These are phyloP conservation scores for Eclectus roratus DNA, from an alignment of 2,113 vertebrate species.

Conservation along the genomic window DNA sequence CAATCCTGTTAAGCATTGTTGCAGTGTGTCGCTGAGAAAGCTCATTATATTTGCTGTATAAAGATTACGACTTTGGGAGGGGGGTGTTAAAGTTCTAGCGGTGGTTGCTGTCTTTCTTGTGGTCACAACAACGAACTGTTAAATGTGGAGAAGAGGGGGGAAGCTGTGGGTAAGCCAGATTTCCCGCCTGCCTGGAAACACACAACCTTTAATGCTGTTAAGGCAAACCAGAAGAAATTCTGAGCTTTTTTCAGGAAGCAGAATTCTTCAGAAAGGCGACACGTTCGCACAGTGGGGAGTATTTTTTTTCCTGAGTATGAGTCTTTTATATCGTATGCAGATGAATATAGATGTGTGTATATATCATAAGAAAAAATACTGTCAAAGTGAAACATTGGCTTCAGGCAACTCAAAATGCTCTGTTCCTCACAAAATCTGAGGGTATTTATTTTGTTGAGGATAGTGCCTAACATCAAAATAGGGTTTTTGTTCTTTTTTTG, in stretches of 20 bases:
- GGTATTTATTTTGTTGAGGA: background rate
- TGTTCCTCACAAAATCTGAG: background rate
- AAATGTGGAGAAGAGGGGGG: background rate
- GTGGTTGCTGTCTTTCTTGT: background rate
- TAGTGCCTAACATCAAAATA: background rate
- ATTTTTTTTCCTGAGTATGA: background rate
- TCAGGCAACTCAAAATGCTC: background rate
- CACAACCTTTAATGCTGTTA: background rate
- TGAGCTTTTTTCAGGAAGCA: background rate
- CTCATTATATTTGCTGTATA: background rate
- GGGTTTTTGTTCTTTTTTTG: background rate
- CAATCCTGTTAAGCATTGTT: conserved; percentile 26
- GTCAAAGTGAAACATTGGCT: background rate
- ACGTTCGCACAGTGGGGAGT: background rate
- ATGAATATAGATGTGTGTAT: background rate
- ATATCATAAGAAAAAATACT: background rate
- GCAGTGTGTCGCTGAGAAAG: background rate
- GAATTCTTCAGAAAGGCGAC: background rate
- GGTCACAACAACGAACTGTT: background rate
- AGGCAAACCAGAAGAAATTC: background rate
- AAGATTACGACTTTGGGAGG: background rate
- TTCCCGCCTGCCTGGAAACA: background rate
- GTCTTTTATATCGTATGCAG: background rate
- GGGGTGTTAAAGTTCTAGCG: background rate
- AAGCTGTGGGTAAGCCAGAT: conserved; percentile 21